A percentile compares a stretch with the other conserved stretches of the same genome.
phyloP scores from a whole-genome alignment of 35 echinoderm and acorn worm genomes.

The Anneissia japonica region DNA sequence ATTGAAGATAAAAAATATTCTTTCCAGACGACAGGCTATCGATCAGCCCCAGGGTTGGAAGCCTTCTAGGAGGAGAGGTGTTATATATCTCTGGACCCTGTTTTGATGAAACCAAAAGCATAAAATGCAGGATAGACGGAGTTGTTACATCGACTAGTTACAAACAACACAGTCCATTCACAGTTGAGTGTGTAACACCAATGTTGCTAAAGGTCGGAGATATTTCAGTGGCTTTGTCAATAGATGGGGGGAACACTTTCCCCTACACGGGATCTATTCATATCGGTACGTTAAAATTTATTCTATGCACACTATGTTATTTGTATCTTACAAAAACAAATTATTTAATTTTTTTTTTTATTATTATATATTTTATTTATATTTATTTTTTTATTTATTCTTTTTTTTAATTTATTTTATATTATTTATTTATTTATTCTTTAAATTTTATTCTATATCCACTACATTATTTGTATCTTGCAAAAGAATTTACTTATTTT shows the following conservation, averaged over 20 bases:
- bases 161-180: slow-evolving; percentile 49
- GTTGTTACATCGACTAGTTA: slow-evolving; percentile 44
- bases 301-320: too few relatives aligned
- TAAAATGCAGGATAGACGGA: slow-evolving; percentile 59
- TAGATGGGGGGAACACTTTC: slow-evolving; percentile 63
- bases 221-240: slow-evolving; percentile 48
- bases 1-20: background rate
- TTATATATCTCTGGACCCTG: slow-evolving; percentile 80
- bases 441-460: too few relatives aligned
- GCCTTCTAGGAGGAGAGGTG: slow-evolving; percentile 85
- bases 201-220: slow-evolving; percentile 49
- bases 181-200: slow-evolving; percentile 65
- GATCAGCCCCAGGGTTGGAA: slow-evolving; percentile 52
- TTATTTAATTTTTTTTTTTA: too few relatives aligned
- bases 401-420: too few relatives aligned
- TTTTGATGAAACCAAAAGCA: slow-evolving; percentile 39
- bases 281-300: slow-evolving; percentile 46
- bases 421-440: too few relatives aligned
- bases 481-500: too few relatives aligned
- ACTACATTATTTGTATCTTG: too few relatives aligned
- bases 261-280: slow-evolving; percentile 43
- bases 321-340: too few relatives aligned
- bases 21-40: slow-evolving; percentile 31
- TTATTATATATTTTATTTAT: too few relatives aligned
- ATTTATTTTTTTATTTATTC: too few relatives aligned